Conservation (phyloP, 1,140 invertebrate species). For the Semibalanus balanoides region DNA sequence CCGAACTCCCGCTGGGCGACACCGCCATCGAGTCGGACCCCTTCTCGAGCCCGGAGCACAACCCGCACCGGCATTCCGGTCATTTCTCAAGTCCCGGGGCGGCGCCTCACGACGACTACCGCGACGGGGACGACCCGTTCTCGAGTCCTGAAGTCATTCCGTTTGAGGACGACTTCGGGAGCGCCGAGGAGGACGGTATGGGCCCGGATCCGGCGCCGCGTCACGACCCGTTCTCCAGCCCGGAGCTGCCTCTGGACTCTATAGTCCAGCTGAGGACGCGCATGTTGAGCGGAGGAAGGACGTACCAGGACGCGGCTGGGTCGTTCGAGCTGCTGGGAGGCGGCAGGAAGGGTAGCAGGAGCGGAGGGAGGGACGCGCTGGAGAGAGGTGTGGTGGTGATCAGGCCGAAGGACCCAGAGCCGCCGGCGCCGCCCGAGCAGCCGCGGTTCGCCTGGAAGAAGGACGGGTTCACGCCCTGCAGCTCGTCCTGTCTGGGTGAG, state of each 20-base stretch:
- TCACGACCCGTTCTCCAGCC: neutral
- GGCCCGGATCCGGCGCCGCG: neutral
- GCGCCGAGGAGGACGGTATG: neutral
- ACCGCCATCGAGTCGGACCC: neutral
- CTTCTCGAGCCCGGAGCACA: neutral
- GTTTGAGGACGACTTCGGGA: neutral
- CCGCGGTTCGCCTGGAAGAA: constrained; percentile 32
- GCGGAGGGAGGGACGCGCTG: neutral
- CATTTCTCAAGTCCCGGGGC: neutral
- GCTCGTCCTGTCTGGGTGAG: constrained; percentile 79
- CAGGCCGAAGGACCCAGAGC: constrained; percentile 5
- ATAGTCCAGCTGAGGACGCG: neutral
- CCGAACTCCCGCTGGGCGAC: neutral
- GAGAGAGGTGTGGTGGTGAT: neutral
- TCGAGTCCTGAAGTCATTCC: neutral
- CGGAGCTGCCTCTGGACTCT: neutral
- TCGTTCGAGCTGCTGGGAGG: neutral
- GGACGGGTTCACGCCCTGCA: constrained; percentile 63
- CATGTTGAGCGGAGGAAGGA: neutral
- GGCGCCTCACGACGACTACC: neutral
- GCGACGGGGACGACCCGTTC: neutral
- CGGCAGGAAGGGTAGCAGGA: neutral
- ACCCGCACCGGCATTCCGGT: neutral
- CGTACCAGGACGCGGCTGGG: neutral
- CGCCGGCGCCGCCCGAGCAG: constrained; percentile 15